Evolutionary conservation across 2,888 invertebrate species (phyloP).

Genomic region (Cryptosula pallasiana): DNA sequence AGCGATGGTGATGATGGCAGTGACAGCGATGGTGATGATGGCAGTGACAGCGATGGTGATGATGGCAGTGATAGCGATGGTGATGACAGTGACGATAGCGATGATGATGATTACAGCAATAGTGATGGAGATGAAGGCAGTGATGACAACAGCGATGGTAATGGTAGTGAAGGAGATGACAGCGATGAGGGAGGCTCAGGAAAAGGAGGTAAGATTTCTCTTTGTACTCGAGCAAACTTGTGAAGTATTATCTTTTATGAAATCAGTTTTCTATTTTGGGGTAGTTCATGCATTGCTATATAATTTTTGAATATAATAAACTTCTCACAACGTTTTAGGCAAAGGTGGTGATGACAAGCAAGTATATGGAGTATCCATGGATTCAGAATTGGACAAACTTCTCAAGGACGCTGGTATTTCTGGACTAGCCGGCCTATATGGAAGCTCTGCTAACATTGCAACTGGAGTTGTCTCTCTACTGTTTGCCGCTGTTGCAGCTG

Average conservation of each 20-base stretch:
- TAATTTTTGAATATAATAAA: too few relatives aligned
- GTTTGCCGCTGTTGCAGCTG: background rate
- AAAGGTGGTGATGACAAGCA: background rate
- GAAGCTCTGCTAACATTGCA: background rate
- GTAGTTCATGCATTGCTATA: too few relatives aligned
- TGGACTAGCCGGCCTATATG: background rate
- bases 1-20: background rate
- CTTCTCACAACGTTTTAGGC: too few relatives aligned
- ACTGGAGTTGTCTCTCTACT: constrained; percentile 8
- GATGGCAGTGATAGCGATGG: background rate
- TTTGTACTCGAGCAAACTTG: too few relatives aligned
- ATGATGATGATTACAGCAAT: constrained; percentile 2
- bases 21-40: background rate
- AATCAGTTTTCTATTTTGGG: too few relatives aligned
- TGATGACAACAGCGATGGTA: constrained; percentile 11
- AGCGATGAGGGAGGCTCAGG: too few relatives aligned
- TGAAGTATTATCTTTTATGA: too few relatives aligned
- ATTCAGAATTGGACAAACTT: background rate
- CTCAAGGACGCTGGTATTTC: background rate
- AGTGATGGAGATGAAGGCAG: background rate
- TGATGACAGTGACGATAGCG: background rate
- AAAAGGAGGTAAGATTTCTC: too few relatives aligned
- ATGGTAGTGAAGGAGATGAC: background rate
- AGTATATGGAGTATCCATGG: constrained; percentile 7
- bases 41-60: background rate